Evolutionary conservation across 2,113 vertebrate genomes (phyloP).

Genomic region (Panthera tigris): DNA sequence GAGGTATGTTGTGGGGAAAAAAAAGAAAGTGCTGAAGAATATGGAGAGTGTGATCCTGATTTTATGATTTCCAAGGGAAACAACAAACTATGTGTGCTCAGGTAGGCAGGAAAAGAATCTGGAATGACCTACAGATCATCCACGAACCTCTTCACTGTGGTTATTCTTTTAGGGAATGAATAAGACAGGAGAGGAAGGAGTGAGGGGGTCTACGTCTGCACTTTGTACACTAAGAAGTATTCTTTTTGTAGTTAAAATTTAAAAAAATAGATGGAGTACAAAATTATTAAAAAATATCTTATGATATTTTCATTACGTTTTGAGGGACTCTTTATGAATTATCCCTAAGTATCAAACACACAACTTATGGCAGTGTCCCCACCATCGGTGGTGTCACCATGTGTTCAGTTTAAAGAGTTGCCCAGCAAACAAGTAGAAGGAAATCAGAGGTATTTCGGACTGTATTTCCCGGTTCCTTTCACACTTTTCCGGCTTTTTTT

Average conservation of each 20-base stretch:
- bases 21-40: not conserved
- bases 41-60: not conserved
- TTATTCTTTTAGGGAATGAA: not conserved
- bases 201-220: not conserved
- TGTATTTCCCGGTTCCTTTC: not conserved
- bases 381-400: too few species aligned
- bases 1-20: not conserved
- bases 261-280: not conserved
- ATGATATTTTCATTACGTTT: not conserved
- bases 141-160: not conserved
- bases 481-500: not conserved
- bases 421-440: not conserved
- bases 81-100: not conserved
- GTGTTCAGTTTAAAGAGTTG: not conserved
- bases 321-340: not conserved
- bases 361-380: not conserved
- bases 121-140: not conserved
- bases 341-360: not conserved
- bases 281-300: not conserved
- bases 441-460: not conserved
- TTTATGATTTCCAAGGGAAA: slow-evolving; percentile 2
- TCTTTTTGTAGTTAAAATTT: not conserved
- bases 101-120: not conserved
- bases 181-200: not conserved
- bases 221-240: not conserved